phyloP scores from a whole-genome alignment of 1,140 invertebrate species.

The Tetranychus cinnabarinus region DNA sequence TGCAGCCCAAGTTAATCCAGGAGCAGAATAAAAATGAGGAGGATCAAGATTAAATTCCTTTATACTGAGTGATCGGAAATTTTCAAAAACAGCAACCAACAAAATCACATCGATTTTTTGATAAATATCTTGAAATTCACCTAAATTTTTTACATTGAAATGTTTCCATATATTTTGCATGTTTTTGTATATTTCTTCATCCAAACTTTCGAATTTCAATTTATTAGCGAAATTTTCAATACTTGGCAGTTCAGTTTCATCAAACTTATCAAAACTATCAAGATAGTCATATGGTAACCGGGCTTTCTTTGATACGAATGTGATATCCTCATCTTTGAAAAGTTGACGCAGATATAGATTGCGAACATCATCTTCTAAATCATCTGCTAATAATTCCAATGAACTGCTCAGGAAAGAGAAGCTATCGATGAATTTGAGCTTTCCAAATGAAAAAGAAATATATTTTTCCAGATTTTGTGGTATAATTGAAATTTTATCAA shows the following conservation, averaged over 20 bases:
- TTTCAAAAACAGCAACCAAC: not conserved
- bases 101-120: not conserved
- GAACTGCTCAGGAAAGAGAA: not conserved
- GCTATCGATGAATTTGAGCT: not conserved
- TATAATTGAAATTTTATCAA: not conserved
- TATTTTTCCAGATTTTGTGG: not conserved
- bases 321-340: conserved; percentile 11
- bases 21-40: not conserved
- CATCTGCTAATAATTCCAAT: not conserved
- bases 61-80: not conserved
- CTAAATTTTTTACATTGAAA: not conserved
- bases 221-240: not conserved
- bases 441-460: not conserved
- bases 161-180: not conserved
- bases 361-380: not conserved
- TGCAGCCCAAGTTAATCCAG: not conserved
- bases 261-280: not conserved
- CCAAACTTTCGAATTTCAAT: not conserved
- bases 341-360: not conserved
- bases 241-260: not conserved
- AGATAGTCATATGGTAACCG: not conserved
- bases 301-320: not conserved
- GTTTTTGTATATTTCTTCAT: not conserved
- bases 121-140: not conserved
- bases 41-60: not conserved